Conservation (phyloP, 2,888 invertebrate species). For the Tachina lurida region DNA sequence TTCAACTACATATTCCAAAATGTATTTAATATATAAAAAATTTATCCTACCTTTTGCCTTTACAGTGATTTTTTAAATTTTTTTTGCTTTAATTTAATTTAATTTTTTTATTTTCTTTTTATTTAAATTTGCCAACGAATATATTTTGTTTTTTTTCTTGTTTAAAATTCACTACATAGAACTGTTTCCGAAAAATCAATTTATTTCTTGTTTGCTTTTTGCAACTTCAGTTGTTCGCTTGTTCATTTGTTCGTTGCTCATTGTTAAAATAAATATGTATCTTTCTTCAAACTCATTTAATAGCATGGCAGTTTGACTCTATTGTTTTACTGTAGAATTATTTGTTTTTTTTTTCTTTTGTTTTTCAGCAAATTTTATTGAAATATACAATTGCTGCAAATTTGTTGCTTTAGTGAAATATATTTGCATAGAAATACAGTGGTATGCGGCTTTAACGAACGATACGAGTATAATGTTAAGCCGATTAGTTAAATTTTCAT, state of each 20-base stretch:
- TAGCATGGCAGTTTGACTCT: slow-evolving; percentile 23
- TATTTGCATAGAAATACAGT: slow-evolving; percentile 13
- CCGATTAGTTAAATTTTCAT: neutral
- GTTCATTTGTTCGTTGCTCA: slow-evolving; percentile 13
- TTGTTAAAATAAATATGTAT: slow-evolving; percentile 46
- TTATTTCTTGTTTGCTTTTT: slow-evolving; percentile 4
- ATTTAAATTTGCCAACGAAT: neutral
- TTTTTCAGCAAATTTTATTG: slow-evolving; percentile 11
- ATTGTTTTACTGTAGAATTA: slow-evolving; percentile 25
- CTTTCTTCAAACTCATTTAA: slow-evolving; percentile 38
- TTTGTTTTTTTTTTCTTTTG: neutral
- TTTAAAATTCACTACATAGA: neutral
- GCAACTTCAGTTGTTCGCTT: slow-evolving; percentile 1
- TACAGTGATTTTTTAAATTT: neutral
- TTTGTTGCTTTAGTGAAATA: slow-evolving; percentile 8
- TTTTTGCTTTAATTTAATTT: neutral
- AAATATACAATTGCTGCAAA: slow-evolving; percentile 1
- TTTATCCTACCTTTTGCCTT: neutral
- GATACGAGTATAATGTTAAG: neutral
- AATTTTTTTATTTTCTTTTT: neutral
- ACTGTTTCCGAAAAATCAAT: neutral
- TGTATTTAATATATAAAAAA: slow-evolving; percentile 1
- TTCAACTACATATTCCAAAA: too few relatives aligned
- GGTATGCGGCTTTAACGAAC: neutral
- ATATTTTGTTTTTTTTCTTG: neutral